Conservation (phyloP, 2,797 vertebrate species). For the Pseudomugil gertrudae region DNA sequence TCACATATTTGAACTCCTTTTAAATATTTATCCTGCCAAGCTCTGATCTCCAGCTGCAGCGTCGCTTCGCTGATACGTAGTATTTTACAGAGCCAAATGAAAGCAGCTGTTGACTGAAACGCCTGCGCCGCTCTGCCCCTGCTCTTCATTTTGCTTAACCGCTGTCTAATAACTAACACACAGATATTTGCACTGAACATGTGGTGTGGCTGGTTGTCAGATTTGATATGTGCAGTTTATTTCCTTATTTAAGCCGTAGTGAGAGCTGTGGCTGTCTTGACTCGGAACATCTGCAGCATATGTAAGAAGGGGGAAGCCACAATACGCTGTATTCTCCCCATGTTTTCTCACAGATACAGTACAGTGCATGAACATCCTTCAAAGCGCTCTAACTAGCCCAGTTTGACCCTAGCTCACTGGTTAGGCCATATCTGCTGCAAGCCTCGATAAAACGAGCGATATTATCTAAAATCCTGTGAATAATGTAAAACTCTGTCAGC, state of each 20-base stretch:
- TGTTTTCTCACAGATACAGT: not conserved
- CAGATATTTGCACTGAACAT: constrained; percentile 60
- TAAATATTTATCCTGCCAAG: constrained; percentile 57
- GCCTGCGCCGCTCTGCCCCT: constrained; percentile 38
- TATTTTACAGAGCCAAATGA: constrained; percentile 55
- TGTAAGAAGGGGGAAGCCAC: constrained; percentile 24
- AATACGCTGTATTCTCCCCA: not conserved
- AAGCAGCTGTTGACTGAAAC: constrained; percentile 66
- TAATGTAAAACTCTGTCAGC: constrained; percentile 23
- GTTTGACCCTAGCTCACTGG: constrained; percentile 26
- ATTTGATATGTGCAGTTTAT: constrained; percentile 56
- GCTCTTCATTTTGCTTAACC: constrained; percentile 59
- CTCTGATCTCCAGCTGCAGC: constrained; percentile 58
- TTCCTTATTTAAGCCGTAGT: constrained; percentile 45
- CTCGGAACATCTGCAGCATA: constrained; percentile 42
- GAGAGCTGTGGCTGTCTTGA: constrained; percentile 49
- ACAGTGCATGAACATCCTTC: constrained; percentile 18
- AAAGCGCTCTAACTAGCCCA: constrained; percentile 1
- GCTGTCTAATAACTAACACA: constrained; percentile 64
- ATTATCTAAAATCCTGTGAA: constrained; percentile 3
- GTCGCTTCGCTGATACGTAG: constrained; percentile 24
- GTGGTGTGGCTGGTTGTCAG: constrained; percentile 52
- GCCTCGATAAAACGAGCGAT: constrained; percentile 30
- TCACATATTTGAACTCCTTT: constrained; percentile 63
- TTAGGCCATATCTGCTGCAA: constrained; percentile 20